These are phyloP conservation scores for Meiosimyza decipiens DNA, from an alignment of 2,888 invertebrate species.

Conservation along the genomic window DNA sequence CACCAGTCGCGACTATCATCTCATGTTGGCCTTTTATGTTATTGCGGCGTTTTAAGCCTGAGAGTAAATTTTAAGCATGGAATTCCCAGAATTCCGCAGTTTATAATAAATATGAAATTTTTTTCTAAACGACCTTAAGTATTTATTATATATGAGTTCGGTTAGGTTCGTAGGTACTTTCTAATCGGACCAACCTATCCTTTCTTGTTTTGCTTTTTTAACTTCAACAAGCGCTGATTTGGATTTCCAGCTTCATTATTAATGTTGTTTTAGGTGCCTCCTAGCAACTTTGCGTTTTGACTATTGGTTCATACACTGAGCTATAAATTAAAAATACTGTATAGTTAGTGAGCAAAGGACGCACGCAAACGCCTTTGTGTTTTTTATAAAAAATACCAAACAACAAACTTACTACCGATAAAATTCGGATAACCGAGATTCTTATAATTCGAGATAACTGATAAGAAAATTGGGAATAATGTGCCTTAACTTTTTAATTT, in stretches of 20 bases:
- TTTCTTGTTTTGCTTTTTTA: background rate
- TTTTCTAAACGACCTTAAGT: slow-evolving; percentile 32
- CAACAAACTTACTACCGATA: no score
- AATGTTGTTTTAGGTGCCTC: slow-evolving; percentile 1
- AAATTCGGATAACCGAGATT: no score
- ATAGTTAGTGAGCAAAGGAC: no score
- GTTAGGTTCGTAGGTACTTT: background rate
- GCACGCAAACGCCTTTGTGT: no score
- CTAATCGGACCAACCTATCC: background rate
- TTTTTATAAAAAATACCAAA: no score
- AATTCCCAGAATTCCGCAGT: slow-evolving; percentile 32
- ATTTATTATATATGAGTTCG: background rate
- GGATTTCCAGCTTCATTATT: background rate
- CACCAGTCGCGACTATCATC: slow-evolving; percentile 30
- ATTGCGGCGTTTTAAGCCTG: slow-evolving; percentile 3
- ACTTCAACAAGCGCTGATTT: background rate
- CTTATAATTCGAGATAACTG: no score
- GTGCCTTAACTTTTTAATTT: no score
- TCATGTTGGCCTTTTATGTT: slow-evolving; percentile 28
- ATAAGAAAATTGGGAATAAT: no score
- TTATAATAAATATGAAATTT: slow-evolving; percentile 19
- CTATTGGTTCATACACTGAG: no score
- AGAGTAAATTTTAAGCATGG: slow-evolving; percentile 19
- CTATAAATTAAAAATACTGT: no score
- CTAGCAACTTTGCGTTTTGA: background rate